Evolutionary conservation across 2,888 invertebrate species (phyloP), one percentile per base, ranked within the genome.

Genomic region (Chydorus sphaericus): DNA sequence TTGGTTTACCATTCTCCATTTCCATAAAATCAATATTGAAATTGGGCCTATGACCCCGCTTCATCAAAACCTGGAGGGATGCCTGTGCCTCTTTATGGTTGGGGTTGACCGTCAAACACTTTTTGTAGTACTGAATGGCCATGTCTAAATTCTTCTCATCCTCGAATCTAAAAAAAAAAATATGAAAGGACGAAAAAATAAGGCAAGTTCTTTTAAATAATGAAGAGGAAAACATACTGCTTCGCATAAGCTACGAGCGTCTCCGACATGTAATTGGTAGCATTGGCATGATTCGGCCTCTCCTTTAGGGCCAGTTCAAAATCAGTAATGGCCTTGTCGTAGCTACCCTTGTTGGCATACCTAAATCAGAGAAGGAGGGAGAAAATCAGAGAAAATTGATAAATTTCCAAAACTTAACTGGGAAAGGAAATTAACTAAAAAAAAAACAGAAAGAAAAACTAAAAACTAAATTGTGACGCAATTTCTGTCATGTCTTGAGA

Each of bases 191-290:
- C 4, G n/a, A n/a, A 28, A 20, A 16, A 44, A 39, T n/a, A 51
- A 4, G 8, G 18, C 14, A n/a, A 33, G 49, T 16, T 48, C n/a
- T 48, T 20, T 33, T 48, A 16, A 33, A 37, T 5, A 16, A 37
- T 18, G 54, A 14, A 48, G 23, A 33, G 23, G 37, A 57, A 48
- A 50, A 18, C 68, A 66, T 64, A 73, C 74, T 68, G 67, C 65
- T 88, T 79, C 33, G 89, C 93, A 52, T 87, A 73, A 0, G 92
- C 93, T 1, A 92, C 85, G 48, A 92, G 71, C 1, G 93, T 94
- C 70, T 94, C 92, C 31, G 90, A 86, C 75, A 92, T 81, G 71
- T 94, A 96, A 69, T 91, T 92, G 57, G 87, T 80, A 31, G 93
- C 94, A 72, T 94, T 94, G 2, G 83, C 83, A 70, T 96, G 94